Evolutionary conservation across 2,113 vertebrate species (phyloP).

Genomic region (Electrona antarctica): DNA sequence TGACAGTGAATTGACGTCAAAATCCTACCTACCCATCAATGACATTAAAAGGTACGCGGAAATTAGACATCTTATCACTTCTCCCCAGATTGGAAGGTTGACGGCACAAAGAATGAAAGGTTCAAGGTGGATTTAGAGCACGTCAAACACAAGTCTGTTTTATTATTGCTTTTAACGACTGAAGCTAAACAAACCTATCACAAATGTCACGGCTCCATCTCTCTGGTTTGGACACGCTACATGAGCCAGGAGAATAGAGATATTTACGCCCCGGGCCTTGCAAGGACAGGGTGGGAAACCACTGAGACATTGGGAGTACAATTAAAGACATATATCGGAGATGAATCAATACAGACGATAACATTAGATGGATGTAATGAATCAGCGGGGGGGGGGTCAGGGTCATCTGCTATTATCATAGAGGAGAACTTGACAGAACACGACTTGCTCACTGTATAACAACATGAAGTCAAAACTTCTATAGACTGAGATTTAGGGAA

Average conservation of each 20-base stretch:
- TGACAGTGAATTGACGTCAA: background rate
- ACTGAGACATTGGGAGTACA: slow-evolving; percentile 50
- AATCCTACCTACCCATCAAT: slow-evolving; percentile 51
- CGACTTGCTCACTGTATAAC: no score
- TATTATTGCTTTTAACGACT: slow-evolving; percentile 43
- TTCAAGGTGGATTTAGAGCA: slow-evolving; percentile 59
- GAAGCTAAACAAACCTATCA: slow-evolving; percentile 52
- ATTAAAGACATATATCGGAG: slow-evolving; percentile 45
- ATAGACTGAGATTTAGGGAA: no score
- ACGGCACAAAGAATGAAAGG: slow-evolving; percentile 53
- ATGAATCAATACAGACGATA: slow-evolving; percentile 56
- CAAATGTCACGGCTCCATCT: slow-evolving; percentile 55
- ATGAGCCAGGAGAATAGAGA: slow-evolving; percentile 40
- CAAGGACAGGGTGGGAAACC: slow-evolving; percentile 48
- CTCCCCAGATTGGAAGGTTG: slow-evolving; percentile 39
- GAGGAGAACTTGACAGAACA: no score
- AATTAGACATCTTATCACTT: slow-evolving; percentile 63
- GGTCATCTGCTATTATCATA: no score
- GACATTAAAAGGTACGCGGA: slow-evolving; percentile 59
- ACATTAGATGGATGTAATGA: slow-evolving; percentile 50
- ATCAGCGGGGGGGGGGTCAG: slow-evolving; percentile 25
- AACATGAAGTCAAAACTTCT: no score
- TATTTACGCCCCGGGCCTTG: slow-evolving; percentile 45
- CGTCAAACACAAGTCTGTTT: slow-evolving; percentile 46
- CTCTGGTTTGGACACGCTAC: slow-evolving; percentile 42